Conservation (phyloP, 2,113 vertebrate species). For the Andinoacara biseriatus region DNA sequence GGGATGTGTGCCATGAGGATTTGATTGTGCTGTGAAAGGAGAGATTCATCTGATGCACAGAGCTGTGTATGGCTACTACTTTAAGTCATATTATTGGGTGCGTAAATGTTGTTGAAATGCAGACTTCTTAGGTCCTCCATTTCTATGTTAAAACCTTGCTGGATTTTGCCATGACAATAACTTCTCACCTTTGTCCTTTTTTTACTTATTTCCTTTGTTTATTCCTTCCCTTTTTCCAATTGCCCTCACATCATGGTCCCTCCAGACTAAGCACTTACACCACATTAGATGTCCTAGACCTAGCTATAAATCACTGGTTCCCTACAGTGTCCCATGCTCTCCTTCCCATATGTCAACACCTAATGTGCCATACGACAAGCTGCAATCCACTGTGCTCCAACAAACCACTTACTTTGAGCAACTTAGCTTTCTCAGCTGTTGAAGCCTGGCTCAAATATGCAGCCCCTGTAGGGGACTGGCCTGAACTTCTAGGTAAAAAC, state of each 20-base stretch:
- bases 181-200: background rate
- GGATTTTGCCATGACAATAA: background rate
- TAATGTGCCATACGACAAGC: slow-evolving; percentile 70
- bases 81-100: background rate
- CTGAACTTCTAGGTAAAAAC: slow-evolving; percentile 44
- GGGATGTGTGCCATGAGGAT: background rate
- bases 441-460: slow-evolving; percentile 46
- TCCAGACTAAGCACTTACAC: slow-evolving; percentile 65
- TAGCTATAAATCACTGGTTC: slow-evolving; percentile 76
- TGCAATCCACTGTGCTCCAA: slow-evolving; percentile 66
- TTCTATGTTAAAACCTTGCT: background rate
- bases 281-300: slow-evolving; percentile 64
- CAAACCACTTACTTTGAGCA: slow-evolving; percentile 61
- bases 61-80: background rate
- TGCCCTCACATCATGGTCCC: slow-evolving; percentile 52
- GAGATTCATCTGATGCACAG: background rate
- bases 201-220: slow-evolving; percentile 34
- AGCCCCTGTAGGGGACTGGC: slow-evolving; percentile 32
- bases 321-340: slow-evolving; percentile 61
- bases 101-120: background rate
- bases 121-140: background rate
- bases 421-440: slow-evolving; percentile 54
- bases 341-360: slow-evolving; percentile 79
- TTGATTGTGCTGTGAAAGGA: background rate
- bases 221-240: slow-evolving; percentile 31